Conservation (phyloP, 2,888 invertebrate genomes). For the Nebria brevicollis region DNA sequence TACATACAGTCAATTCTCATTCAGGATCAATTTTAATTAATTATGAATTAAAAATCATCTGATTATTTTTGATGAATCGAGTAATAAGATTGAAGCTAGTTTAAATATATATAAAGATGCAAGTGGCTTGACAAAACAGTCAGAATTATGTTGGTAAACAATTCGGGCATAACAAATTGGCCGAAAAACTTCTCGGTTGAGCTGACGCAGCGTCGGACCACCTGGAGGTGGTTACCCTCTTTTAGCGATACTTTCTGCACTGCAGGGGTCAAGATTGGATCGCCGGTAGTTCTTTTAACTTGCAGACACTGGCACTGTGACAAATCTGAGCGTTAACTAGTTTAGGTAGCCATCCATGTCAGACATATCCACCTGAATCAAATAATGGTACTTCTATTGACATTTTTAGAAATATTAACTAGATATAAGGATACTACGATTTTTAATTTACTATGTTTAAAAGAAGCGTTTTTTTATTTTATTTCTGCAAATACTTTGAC, state of each 20-base stretch:
- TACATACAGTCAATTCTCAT: no score
- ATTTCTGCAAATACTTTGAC: background rate
- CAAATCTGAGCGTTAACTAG: slow-evolving; percentile 56
- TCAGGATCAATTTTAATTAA: no score
- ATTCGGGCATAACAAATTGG: slow-evolving; percentile 27
- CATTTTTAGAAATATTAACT: no score
- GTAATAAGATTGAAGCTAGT: background rate
- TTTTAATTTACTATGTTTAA: no score
- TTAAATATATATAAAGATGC: background rate
- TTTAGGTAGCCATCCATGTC: slow-evolving; percentile 54
- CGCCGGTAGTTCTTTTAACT: slow-evolving; percentile 25
- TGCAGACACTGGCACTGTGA: slow-evolving; percentile 48
- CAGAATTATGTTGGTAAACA: slow-evolving; percentile 28
- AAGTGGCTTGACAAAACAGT: background rate
- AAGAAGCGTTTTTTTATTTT: no score
- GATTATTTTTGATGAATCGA: background rate
- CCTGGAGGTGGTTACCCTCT: slow-evolving; percentile 47
- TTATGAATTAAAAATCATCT: slow-evolving; percentile 21
- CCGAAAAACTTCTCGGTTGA: slow-evolving; percentile 24
- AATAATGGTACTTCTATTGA: no score
- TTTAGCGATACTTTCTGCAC: slow-evolving; percentile 53
- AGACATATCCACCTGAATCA: background rate
- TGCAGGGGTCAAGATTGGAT: slow-evolving; percentile 53
- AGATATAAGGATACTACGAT: no score
- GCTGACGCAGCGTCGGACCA: slow-evolving; percentile 27